These are phyloP conservation scores for Onthophagus taurus DNA, from an alignment of 1,140 invertebrate genomes.

Conservation along the genomic window DNA sequence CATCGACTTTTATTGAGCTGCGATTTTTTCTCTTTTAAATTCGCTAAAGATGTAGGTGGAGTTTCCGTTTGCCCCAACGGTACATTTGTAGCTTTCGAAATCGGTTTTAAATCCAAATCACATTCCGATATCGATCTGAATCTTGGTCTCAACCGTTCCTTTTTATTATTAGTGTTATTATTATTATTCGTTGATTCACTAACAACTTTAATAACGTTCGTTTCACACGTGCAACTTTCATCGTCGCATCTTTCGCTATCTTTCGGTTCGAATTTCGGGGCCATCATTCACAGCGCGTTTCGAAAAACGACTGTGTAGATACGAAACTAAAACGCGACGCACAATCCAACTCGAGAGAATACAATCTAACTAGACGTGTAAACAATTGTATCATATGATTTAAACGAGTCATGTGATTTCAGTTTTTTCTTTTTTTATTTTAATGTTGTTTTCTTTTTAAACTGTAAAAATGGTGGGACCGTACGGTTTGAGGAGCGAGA, in stretches of 20 bases:
- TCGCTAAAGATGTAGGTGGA: constrained; percentile 2
- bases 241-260: neutral
- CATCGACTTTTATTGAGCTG: constrained; percentile 15
- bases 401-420: no score
- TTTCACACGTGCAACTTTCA: neutral
- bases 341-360: no score
- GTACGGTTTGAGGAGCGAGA: no score
- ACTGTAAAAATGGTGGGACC: no score
- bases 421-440: no score
- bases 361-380: no score
- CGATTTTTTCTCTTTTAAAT: constrained; percentile 12
- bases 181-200: neutral
- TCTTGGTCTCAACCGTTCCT: constrained; percentile 16
- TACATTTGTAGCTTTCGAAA: neutral
- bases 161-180: neutral
- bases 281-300: constrained; percentile 2
- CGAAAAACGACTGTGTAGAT: no score
- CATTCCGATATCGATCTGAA: constrained; percentile 22
- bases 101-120: constrained; percentile 13
- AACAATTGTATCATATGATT: no score
- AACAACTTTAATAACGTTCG: neutral
- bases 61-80: constrained; percentile 5
- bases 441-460: no score
- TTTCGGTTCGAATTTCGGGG: constrained; percentile 8
- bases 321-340: no score